Evolutionary conservation across 2,113 vertebrate species (phyloP).

Genomic region (Pipra filicauda): DNA sequence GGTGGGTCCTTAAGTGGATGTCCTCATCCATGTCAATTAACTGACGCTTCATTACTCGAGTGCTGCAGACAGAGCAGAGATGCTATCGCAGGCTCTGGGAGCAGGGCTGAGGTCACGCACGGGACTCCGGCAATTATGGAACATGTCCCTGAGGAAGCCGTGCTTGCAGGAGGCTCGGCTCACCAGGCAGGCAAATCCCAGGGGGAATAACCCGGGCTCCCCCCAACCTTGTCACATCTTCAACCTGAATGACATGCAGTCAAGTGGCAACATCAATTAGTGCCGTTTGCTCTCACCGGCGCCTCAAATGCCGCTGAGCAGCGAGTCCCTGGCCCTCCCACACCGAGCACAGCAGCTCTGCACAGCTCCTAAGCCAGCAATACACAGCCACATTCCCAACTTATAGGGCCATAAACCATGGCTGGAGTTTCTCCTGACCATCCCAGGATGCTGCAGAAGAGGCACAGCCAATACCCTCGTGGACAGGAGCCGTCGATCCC

Average conservation of each 20-base stretch:
- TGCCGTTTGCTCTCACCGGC: not conserved
- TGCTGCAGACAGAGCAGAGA: not conserved
- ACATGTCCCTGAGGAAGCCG: rapidly evolving
- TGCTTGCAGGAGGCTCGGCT: rapidly evolving
- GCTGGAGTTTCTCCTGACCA: not conserved
- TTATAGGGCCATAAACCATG: not conserved
- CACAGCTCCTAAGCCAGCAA: not conserved
- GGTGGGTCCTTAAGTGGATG: constrained; percentile 26
- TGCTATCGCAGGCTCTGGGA: not conserved
- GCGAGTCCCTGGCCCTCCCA: not conserved
- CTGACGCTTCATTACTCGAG: constrained; percentile 1
- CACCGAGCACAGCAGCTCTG: not conserved
- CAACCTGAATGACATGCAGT: not conserved
- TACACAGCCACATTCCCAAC: rapidly evolving
- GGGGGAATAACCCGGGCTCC: not conserved
- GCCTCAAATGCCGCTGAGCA: not conserved
- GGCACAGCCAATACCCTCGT: rapidly evolving
- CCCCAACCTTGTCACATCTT: not conserved
- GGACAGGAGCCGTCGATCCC: not conserved
- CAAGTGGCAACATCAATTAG: constrained; percentile 1
- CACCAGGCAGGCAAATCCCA: not conserved
- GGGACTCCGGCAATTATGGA: not conserved
- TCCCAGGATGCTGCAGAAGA: not conserved
- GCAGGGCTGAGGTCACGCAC: not conserved
- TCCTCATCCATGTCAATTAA: constrained; percentile 58